Evolutionary conservation across 2,797 vertebrate genomes (phyloP), one percentile per base, ranked within the genome.

Genomic region (Phataginus tricuspis): DNA sequence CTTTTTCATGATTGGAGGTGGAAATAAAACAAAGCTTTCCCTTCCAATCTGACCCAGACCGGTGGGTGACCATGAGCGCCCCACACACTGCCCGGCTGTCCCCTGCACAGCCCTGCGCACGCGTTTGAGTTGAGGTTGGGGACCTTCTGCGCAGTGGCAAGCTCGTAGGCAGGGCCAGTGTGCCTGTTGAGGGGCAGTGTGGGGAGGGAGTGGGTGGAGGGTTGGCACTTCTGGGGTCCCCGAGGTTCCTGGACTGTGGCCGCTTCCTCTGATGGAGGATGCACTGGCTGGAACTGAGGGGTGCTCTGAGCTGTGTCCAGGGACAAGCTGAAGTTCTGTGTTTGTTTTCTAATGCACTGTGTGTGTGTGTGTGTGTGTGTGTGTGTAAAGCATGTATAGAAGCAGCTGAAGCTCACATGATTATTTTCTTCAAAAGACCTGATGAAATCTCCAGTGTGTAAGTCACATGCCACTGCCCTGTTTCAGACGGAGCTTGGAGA

Each of bases 61-160:
- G n/a, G 15, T 39, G 49, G 34, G 25, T n/a, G 31, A 8, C 4
- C 0, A 0, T 10, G 23, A 21, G 13, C 0, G 21, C 6, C 29
- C 39, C 23, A 0, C 10, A 4, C 34, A 63, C 31, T 15, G n/a
- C 12, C 74, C 7, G 3, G 31, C 53, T 6, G 18, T 7, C 14
- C 49, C 34, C 53, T 42, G 8, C 29, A 16, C 11, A 5, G 9
- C 69, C 7, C 42, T 42, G 49, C 7, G 5, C 29, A 7, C 2
- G 8, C n/a, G 0, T 23, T 12, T 39, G 27, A 37, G 2, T 14
- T 13, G 27, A 49, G 64, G 64, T 8, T 4, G 49, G 23, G 55
- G 61, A 11, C 23, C 34, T 31, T 37, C 16, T 45, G 42, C 8
- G 42, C 1, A 2, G 4, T 16, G 10, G 8, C 13, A 4, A 18